Conservation (phyloP, 2,113 vertebrate species). For the Bostrychus sinensis region DNA sequence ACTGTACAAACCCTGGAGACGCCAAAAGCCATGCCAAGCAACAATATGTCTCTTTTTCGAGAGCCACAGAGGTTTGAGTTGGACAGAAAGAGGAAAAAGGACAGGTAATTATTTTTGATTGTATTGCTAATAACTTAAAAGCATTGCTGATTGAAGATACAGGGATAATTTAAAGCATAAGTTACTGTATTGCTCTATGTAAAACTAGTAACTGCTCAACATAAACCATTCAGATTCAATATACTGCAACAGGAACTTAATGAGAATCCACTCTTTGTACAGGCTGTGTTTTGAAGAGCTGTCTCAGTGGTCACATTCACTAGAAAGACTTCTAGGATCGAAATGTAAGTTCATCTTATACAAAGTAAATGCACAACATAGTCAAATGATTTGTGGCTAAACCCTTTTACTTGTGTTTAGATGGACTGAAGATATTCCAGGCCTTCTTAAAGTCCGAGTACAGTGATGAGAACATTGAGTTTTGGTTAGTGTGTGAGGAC, state of each 20-base stretch:
- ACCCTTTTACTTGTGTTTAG: slow-evolving; percentile 42
- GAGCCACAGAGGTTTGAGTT: slow-evolving; percentile 68
- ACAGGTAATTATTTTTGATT: slow-evolving; percentile 59
- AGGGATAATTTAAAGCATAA: too few relatives aligned
- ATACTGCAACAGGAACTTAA: too few relatives aligned
- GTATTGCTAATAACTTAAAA: too few relatives aligned
- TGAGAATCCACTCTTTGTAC: slow-evolving; percentile 8
- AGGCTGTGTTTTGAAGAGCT: slow-evolving; percentile 75
- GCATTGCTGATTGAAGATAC: too few relatives aligned
- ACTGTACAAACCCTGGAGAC: background rate
- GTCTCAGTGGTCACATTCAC: slow-evolving; percentile 78
- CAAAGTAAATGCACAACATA: background rate
- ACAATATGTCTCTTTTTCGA: slow-evolving; percentile 65
- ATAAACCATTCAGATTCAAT: background rate
- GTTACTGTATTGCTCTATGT: too few relatives aligned
- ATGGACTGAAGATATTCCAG: slow-evolving; percentile 78
- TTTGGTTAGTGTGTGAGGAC: slow-evolving; percentile 83
- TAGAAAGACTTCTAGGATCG: slow-evolving; percentile 77
- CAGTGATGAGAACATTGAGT: slow-evolving; percentile 85
- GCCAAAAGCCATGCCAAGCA: slow-evolving; percentile 75
- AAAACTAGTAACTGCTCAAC: too few relatives aligned
- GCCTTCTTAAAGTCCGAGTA: slow-evolving; percentile 82
- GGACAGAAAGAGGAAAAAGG: slow-evolving; percentile 73
- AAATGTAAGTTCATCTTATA: slow-evolving; percentile 74
- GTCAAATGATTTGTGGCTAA: background rate